Base-by-base conservation (phyloP, 2,888 invertebrate species). In the Synergus itoensis region DNA sequence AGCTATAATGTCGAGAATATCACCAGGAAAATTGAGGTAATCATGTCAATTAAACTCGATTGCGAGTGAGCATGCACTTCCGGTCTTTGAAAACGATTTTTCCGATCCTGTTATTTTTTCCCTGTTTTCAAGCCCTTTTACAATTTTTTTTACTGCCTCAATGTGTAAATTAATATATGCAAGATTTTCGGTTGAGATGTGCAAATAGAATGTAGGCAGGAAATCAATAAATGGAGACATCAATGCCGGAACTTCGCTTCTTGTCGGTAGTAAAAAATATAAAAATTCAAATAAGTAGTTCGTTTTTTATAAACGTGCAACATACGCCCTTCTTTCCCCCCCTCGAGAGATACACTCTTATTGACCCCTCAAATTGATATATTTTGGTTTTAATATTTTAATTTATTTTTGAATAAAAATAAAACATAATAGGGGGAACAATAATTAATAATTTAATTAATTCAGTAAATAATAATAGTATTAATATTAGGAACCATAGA, bases 21-120 rank as follows among this genome's bases (percentile, higher is more conserved):
- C 84, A 83, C 81, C 78, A 57, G 73, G 60, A 76, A 79, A 81
- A 83, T 83, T 83, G 76, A 78, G 80, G 83, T 82, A 81, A 81
- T 80, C 3, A 76, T 81, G 81, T 83, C 82, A 84, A 84, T 83
- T 83, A 83, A 77, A 73, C 79, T 83, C 78, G 83, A 87, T 83
- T 84, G 81, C 84, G 18, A 76, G 60, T 67, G 76, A 83, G 81
- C 86, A 84, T 85, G 87, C 86, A 86, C 82, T 80, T 83, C 81
- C 84, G 79, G 77, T 80, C 82, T 80, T 76, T 79, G 9, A 28
- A 16, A 48, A 48, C 36, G 48, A 11, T 73, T 73, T 73, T 53
- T 12, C n/a, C 14, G 16, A 48, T 53, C 2, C 4, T 9, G 11
- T 0, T 4, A 21, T 53, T 73, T 73, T 73, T 73, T 8, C 8